Conservation (phyloP, 2,888 invertebrate genomes). For the Melitaea athalia region DNA sequence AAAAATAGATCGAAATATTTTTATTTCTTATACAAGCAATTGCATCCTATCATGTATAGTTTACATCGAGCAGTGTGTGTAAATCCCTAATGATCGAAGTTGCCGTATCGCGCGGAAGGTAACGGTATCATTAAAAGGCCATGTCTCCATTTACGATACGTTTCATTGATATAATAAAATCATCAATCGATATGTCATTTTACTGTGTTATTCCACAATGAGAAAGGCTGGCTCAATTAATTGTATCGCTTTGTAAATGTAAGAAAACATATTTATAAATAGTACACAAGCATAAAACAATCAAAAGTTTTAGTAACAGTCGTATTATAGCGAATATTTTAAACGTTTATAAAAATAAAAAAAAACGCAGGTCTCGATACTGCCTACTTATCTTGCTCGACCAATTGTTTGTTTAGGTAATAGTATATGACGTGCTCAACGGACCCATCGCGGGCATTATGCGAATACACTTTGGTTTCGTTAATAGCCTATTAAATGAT, state of each 20-base stretch:
- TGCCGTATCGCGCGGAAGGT: not conserved
- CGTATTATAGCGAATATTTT: constrained; percentile 3
- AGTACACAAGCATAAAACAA: not conserved
- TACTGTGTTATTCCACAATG: not conserved
- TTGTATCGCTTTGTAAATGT: not conserved
- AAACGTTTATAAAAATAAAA: constrained; percentile 38
- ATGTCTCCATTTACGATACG: not conserved
- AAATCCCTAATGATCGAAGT: not conserved
- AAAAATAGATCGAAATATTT: too few relatives aligned
- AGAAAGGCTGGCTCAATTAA: not conserved
- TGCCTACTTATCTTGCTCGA: constrained; percentile 65
- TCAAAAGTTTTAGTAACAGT: not conserved
- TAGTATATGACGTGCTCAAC: constrained; percentile 52
- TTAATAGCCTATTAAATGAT: constrained; percentile 68
- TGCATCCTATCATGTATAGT: too few relatives aligned
- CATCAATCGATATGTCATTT: not conserved
- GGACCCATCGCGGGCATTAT: constrained; percentile 50
- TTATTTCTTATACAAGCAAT: too few relatives aligned
- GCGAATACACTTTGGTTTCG: constrained; percentile 59
- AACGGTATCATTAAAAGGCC: not conserved
- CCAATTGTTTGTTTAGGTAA: constrained; percentile 78
- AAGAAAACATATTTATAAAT: not conserved
- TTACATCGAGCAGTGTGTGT: too few relatives aligned
- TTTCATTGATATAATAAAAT: not conserved
- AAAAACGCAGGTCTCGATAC: constrained; percentile 46